Percentiles rank a stretch among this genome's conserved stretches.
Conservation (phyloP, 2,113 vertebrate species). For the Camelus bactrianus region DNA sequence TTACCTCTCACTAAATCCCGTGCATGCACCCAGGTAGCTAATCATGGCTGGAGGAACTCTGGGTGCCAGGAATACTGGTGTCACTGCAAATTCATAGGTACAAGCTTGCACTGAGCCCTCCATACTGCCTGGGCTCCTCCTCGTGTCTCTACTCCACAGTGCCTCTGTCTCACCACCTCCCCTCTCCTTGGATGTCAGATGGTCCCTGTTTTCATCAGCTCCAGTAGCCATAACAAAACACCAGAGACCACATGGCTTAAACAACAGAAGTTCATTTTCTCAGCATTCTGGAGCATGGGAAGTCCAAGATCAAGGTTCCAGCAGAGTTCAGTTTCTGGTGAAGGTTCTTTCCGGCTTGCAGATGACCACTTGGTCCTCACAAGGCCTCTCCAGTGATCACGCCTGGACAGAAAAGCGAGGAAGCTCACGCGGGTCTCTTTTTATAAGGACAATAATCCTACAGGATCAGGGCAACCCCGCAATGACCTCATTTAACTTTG, state of each 20-base stretch:
- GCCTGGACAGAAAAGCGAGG: neutral
- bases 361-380: neutral
- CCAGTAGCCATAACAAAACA: neutral
- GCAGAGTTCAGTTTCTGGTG: neutral
- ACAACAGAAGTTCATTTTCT: neutral
- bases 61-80: neutral
- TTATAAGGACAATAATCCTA: neutral
- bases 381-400: neutral
- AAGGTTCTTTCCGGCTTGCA: neutral
- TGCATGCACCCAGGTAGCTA: neutral
- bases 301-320: neutral
- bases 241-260: neutral
- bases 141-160: neutral
- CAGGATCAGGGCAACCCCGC: neutral
- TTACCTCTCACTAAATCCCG: neutral
- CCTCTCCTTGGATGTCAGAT: neutral
- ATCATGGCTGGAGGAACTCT: neutral
- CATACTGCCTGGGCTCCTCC: neutral
- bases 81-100: neutral
- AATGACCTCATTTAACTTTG: neutral
- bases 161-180: neutral
- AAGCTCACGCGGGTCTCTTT: neutral
- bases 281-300: neutral
- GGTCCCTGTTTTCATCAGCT: neutral
- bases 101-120: neutral